Percentiles rank a stretch among this genome's conserved stretches.
These are phyloP conservation scores for Sesia bembeciformis DNA, from an alignment of 2,888 invertebrate genomes.

Conservation along the genomic window DNA sequence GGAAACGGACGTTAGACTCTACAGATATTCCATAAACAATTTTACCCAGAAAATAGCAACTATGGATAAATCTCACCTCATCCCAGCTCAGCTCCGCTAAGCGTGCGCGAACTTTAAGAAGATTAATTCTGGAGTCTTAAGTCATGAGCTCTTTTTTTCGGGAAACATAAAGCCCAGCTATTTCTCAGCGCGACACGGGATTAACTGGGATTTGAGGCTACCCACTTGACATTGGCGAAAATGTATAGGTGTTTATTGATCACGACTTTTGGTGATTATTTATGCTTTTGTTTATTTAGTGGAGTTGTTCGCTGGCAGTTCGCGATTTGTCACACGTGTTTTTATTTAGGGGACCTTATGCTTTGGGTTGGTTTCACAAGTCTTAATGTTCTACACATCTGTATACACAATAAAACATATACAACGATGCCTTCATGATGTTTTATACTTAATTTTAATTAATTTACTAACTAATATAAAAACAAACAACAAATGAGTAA, in stretches of 20 bases:
- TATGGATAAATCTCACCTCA: neutral
- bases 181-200: conserved; percentile 4
- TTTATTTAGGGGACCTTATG: neutral
- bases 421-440: too few species aligned
- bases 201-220: conserved; percentile 2
- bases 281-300: too few species aligned
- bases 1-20: too few species aligned
- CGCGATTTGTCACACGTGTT: neutral
- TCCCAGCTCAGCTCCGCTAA: neutral
- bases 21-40: too few species aligned
- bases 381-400: too few species aligned
- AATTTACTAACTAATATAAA: too few species aligned
- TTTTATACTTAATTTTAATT: too few species aligned
- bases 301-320: too few species aligned
- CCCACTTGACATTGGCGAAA: neutral
- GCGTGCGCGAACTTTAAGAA: conserved; percentile 1
- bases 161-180: conserved; percentile 4
- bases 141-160: conserved; percentile 1
- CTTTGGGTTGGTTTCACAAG: neutral
- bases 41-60: too few species aligned
- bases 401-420: too few species aligned
- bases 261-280: neutral
- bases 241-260: neutral
- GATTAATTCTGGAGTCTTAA: conserved; percentile 6
- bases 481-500: too few species aligned